Base-by-base conservation (phyloP, 2,113 vertebrate species). In the Nipponia nippon region DNA sequence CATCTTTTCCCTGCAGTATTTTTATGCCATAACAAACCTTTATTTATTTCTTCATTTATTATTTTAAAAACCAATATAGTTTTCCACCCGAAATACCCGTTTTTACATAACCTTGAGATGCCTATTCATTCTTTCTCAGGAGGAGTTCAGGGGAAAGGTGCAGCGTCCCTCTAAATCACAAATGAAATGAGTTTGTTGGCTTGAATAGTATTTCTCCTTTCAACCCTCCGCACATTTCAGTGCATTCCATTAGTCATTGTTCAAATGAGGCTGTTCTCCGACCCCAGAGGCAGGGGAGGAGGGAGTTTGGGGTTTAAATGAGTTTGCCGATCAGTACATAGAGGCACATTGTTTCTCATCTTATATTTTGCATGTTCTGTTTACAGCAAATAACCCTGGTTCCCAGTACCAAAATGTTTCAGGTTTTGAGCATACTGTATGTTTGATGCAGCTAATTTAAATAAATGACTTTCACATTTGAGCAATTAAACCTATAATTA, bases 221-320 rank as follows among this genome's bases (percentile, higher is more conserved):
- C 95, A 95, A 95, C 95, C 95, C 91, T 89, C 83, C 42, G 71
- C 89, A 94, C 89, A 95, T 97, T 97, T 97, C 97, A 98, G 94
- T 95, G 93, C 95, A 95, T 97, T 97, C 94, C 96, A 96, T 97
- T 98, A 92, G 92, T 95, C 93, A 88, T 97, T 97, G 95, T 97
- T 97, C 79, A 83, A 96, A 97, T 85, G 92, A 97, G 93, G 53
- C 91, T 96, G 96, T 84, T 95, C 95, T 89, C 72, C 87, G 83
- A 98, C 97, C 96, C 87, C 93, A 94, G 90, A 86, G 93, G 93
- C 95, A 95, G 78, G 78, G 96, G 93, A 96, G 95, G 95, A 96
- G 97, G 97, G 96, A 97, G 84, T 96, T 96, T 96, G 93, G 96
- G 96, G 94, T 95, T 97, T 97, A 97, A 97, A 97, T 93, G 97